Evolutionary conservation across 2,888 invertebrate species (phyloP).

Genomic region (Parochlus steinenii): DNA sequence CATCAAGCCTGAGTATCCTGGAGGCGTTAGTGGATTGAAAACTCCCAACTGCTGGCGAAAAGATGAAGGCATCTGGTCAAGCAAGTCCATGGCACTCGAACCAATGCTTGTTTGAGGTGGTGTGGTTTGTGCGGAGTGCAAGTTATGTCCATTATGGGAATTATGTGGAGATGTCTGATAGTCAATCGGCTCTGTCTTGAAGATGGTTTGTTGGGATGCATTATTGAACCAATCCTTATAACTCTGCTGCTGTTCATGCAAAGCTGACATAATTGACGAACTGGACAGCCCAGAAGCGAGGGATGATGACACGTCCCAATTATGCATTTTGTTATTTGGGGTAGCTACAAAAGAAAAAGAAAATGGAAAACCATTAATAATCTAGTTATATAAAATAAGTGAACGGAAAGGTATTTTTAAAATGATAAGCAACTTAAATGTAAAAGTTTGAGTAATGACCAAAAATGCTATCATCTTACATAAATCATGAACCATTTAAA

Average conservation of each 20-base stretch:
- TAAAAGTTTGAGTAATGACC: too few species aligned
- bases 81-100: conserved; percentile 5
- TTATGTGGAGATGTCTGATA: too few species aligned
- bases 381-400: too few species aligned
- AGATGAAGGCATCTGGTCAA: too few species aligned
- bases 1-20: conserved; percentile 32
- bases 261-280: background rate
- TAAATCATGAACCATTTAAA: too few species aligned
- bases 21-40: conserved; percentile 44
- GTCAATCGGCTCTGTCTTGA: conserved; percentile 8
- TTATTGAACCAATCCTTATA: conserved; percentile 10
- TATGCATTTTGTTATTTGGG: conserved; percentile 6
- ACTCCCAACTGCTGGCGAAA: conserved; percentile 8
- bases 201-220: background rate
- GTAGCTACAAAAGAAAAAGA: too few species aligned
- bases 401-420: too few species aligned
- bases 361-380: too few species aligned
- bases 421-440: too few species aligned
- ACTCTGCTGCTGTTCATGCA: conserved; percentile 5
- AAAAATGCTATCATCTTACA: too few species aligned
- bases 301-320: conserved; percentile 2
- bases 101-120: background rate
- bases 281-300: background rate
- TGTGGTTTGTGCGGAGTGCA: background rate
- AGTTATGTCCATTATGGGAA: too few species aligned